Evolutionary conservation across 92 coral and sea anemone species (phyloP), one percentile per base, ranked within the genome.

Genomic region (Micromussa lordhowensis): DNA sequence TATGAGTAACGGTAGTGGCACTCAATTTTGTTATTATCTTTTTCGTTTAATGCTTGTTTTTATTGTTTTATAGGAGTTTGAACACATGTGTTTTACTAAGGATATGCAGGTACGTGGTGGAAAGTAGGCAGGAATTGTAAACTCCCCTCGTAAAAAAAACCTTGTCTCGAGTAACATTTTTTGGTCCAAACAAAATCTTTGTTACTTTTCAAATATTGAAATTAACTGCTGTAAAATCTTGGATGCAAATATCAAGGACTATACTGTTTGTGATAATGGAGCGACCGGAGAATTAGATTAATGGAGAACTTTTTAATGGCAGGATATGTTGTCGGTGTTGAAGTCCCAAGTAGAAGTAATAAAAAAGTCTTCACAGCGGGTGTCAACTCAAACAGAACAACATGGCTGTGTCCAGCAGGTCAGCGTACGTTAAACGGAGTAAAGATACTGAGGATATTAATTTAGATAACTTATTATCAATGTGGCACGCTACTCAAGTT

Each of bases 331-430:
- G 89, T 76, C 90, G 14, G 38, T 89, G 24, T 68, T 98, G 75
- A 81, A 84, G 73, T 73, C 93, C 24, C 99, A 96, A 78, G 87
- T 98, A 1, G 94, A 89, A 14, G 89, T 94, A 21, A 58, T 98
- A 69, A 90, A 91, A 77, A 93, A 93, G 54, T 94, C 98, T 53
- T 92, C 93, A 19, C 92, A 91, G 17, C 89, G 98, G 53, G 71
- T 98, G 44, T 90, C 98, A 3, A 80, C 95, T 11, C 95, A 94
- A 77, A 92, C 99, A 29, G 98, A 96, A 68, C 99, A 98, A 73
- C 94, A 94, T 88, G 99, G 99, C 75, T 94, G 99, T 53, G 96
- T 92, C 48, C 98, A 98, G 77, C 99, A 98, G 98, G 99, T 98
- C 68, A 24, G 84, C 51, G 8, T n/a, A n/a, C 72, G 26, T 53